A percentile compares a stretch with the other conserved stretches of the same genome.
Evolutionary conservation across 2,113 vertebrate species (phyloP).

Genomic region (Elephas maximus): DNA sequence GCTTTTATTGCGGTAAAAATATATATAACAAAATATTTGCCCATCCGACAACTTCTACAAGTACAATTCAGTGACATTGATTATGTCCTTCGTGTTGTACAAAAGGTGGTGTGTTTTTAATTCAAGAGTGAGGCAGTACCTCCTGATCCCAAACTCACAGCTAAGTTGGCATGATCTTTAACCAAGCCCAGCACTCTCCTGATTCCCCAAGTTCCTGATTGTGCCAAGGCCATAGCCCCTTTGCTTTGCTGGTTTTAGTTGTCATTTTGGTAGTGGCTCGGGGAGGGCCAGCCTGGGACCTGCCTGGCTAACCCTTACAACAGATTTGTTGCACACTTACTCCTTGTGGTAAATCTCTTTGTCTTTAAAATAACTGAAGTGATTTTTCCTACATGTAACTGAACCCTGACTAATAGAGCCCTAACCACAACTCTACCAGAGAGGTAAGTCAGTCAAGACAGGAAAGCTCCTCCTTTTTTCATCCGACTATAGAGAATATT

Average conservation of each 20-base stretch:
- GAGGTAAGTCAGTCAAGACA: background rate
- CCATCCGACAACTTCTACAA: background rate
- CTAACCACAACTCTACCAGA: background rate
- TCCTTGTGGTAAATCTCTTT: background rate
- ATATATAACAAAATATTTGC: background rate
- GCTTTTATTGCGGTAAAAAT: background rate
- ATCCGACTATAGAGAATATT: slow-evolving; percentile 11
- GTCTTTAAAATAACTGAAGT: background rate
- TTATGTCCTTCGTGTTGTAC: background rate
- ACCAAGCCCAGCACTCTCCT: background rate
- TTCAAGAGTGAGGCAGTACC: too few relatives aligned
- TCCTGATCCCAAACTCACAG: background rate
- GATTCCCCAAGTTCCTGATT: background rate
- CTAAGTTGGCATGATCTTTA: background rate
- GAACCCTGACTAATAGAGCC: background rate
- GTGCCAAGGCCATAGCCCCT: background rate
- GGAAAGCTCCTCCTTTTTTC: background rate
- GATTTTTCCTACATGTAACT: background rate
- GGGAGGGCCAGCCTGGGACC: accelerated
- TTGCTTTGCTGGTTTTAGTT: background rate
- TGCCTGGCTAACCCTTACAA: background rate
- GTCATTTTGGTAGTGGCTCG: background rate
- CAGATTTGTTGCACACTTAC: background rate
- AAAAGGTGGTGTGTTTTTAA: background rate
- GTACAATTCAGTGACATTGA: background rate